phyloP scores from a whole-genome alignment of 2,113 vertebrate species.

The Columba janthina region DNA sequence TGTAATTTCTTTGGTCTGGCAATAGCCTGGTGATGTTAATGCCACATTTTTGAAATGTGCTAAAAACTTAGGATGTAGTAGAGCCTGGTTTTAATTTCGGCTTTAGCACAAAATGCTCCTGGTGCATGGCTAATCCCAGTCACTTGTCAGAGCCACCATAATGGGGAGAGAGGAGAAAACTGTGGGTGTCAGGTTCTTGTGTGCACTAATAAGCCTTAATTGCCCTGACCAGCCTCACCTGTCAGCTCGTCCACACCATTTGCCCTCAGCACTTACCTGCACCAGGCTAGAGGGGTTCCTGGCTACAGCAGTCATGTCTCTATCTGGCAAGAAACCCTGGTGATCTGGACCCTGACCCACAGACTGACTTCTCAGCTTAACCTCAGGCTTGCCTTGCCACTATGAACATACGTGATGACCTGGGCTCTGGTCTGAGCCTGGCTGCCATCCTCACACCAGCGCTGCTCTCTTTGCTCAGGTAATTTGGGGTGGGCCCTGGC shows the following conservation, averaged over 20 bases:
- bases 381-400: not conserved
- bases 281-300: not conserved
- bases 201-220: not conserved
- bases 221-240: not conserved
- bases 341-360: not conserved
- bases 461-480: not conserved
- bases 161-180: not conserved
- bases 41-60: not conserved
- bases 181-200: too few relatives aligned
- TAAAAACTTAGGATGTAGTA: not conserved
- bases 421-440: not conserved
- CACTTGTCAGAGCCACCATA: not conserved
- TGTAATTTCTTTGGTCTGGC: not conserved
- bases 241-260: not conserved
- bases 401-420: not conserved
- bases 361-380: not conserved
- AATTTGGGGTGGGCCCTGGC: not conserved
- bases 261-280: not conserved
- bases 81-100: constrained; percentile 3
- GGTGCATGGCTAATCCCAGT: not conserved
- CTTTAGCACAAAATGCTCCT: not conserved
- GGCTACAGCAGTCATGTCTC: not conserved
- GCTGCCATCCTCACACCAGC: not conserved
- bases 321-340: not conserved
- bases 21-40: not conserved